These are phyloP conservation scores for Mantis religiosa DNA, from an alignment of 2,888 invertebrate genomes.

Conservation along the genomic window DNA sequence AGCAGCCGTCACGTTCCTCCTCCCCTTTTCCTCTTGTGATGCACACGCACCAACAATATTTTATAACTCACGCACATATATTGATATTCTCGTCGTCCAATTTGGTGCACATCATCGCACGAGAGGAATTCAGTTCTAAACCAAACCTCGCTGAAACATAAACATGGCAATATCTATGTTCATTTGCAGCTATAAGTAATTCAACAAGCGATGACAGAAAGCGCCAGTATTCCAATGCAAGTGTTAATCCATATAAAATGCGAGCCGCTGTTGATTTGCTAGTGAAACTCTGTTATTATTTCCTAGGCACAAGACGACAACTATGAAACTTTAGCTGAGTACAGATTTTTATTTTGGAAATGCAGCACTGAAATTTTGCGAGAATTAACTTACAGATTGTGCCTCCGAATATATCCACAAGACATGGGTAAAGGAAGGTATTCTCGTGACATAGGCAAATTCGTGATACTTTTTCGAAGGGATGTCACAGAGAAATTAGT, in stretches of 20 bases:
- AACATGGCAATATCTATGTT: neutral
- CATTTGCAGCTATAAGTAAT: neutral
- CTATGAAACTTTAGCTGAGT: no score
- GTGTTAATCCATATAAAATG: neutral
- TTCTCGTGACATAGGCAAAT: no score
- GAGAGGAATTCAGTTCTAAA: neutral
- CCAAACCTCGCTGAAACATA: neutral
- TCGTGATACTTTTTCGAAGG: no score
- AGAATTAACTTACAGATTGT: no score
- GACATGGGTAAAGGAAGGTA: no score
- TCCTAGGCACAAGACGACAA: no score
- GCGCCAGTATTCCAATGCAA: neutral
- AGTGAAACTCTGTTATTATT: no score
- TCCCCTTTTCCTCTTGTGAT: neutral
- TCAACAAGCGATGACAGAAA: neutral
- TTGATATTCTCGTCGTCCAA: neutral
- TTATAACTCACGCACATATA: neutral
- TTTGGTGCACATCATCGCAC: neutral
- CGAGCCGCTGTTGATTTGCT: neutral
- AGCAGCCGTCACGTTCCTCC: neutral
- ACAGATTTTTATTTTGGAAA: no score
- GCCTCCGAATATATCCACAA: no score
- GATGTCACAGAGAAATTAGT: no score
- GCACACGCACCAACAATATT: neutral
- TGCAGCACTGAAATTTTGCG: no score